Evolutionary conservation across 1,140 invertebrate genomes (phyloP).

Genomic region (Dolichoris vasculosae): DNA sequence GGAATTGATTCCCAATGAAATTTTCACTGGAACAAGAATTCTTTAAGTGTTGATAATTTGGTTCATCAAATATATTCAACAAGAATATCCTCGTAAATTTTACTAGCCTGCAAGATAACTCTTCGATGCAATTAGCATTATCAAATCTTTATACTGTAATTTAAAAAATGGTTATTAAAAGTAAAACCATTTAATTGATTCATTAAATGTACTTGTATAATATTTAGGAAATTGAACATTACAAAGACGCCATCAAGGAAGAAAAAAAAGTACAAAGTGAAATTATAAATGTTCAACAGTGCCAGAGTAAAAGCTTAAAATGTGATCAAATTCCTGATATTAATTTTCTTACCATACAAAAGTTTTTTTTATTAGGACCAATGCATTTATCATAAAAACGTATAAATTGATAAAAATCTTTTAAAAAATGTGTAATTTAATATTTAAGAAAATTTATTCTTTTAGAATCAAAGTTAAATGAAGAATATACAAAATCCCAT

Average conservation of each 20-base stretch:
- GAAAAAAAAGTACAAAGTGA: slow-evolving; percentile 27
- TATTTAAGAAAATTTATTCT: background rate
- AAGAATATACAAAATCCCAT: background rate
- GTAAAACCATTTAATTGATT: background rate
- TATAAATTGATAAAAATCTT: background rate
- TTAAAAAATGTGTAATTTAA: background rate
- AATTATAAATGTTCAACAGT: background rate
- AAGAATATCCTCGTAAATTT: background rate
- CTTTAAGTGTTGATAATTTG: slow-evolving; percentile 16
- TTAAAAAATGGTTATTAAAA: slow-evolving; percentile 2
- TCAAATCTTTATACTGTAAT: slow-evolving; percentile 24
- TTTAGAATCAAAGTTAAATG: background rate
- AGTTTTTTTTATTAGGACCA: background rate
- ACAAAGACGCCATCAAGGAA: slow-evolving; percentile 9
- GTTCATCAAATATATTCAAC: background rate
- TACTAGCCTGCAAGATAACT: background rate
- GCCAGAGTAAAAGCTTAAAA: background rate
- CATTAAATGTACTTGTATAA: slow-evolving; percentile 2
- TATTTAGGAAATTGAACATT: slow-evolving; percentile 15
- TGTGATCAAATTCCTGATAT: background rate
- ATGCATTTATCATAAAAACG: background rate
- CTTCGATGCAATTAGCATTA: slow-evolving; percentile 2
- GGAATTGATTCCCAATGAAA: background rate
- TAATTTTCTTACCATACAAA: background rate
- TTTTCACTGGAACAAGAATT: background rate